phyloP scores from a whole-genome alignment of 1,140 invertebrate species.

The Eueides isabella region DNA sequence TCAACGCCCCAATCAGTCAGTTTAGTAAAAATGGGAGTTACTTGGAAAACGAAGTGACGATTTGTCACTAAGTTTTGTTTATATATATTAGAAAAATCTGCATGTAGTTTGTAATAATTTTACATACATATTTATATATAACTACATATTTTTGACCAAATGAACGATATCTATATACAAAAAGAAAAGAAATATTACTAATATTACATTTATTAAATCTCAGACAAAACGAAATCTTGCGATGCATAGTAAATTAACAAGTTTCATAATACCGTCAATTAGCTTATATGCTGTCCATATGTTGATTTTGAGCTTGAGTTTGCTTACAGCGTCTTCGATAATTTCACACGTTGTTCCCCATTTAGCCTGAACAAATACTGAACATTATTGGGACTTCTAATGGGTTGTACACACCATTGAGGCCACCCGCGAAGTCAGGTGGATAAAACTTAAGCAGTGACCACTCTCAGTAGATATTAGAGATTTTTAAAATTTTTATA shows the following conservation, averaged over 20 bases:
- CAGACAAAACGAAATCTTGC: neutral
- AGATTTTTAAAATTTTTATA: too few relatives aligned
- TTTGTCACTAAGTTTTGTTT: too few relatives aligned
- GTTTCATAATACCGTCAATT: neutral
- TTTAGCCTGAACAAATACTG: constrained; percentile 51
- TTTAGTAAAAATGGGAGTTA: too few relatives aligned
- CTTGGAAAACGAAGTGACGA: too few relatives aligned
- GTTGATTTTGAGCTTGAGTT: neutral
- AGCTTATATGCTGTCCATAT: constrained; percentile 10
- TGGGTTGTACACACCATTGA: constrained; percentile 42
- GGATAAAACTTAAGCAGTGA: neutral
- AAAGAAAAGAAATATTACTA: too few relatives aligned
- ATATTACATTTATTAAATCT: neutral
- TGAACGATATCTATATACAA: too few relatives aligned
- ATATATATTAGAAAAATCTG: too few relatives aligned
- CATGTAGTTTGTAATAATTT: too few relatives aligned
- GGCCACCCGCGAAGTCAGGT: constrained; percentile 49
- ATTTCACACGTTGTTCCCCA: constrained; percentile 57
- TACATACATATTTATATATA: too few relatives aligned
- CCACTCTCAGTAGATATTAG: too few relatives aligned
- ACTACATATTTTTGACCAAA: too few relatives aligned
- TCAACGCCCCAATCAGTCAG: too few relatives aligned
- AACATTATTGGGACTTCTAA: constrained; percentile 57
- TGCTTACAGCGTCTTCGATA: constrained; percentile 12
- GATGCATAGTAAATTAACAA: neutral